A percentile compares a stretch with the other conserved stretches of the same genome.
phyloP scores from a whole-genome alignment of 1,140 invertebrate species.

The Drosophila mayri region DNA sequence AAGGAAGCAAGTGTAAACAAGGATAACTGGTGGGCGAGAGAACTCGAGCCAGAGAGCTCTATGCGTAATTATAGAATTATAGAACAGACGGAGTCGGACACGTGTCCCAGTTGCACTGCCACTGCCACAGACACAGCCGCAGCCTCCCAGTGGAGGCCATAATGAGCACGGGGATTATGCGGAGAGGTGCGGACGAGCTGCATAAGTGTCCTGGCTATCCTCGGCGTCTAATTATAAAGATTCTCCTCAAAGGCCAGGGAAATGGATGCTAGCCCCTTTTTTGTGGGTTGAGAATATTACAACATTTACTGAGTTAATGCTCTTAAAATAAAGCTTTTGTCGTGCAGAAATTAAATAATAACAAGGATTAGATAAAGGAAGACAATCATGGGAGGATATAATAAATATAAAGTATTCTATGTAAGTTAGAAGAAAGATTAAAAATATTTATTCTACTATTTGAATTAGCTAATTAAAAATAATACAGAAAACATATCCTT shows the following conservation, averaged over 20 bases:
- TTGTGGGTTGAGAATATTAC: slow-evolving; percentile 4
- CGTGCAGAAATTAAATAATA: neutral
- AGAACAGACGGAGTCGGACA: slow-evolving; percentile 51
- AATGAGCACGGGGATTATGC: slow-evolving; percentile 60
- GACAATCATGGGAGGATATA: too few species aligned
- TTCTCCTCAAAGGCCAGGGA: slow-evolving; percentile 19
- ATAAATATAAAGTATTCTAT: neutral
- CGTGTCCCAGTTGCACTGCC: slow-evolving; percentile 39
- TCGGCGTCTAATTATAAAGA: slow-evolving; percentile 43
- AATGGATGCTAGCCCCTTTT: slow-evolving; percentile 5
- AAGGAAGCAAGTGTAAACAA: neutral
- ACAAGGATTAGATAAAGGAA: too few species aligned
- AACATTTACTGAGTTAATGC: slow-evolving; percentile 13
- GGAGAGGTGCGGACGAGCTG: slow-evolving; percentile 57
- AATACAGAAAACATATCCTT: neutral
- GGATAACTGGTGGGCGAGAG: neutral
- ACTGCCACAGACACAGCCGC: neutral
- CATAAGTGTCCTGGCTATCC: slow-evolving; percentile 44
- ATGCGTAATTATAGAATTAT: slow-evolving; percentile 78
- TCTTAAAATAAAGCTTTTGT: slow-evolving; percentile 9
- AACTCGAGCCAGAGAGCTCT: slow-evolving; percentile 7
- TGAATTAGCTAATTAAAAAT: neutral
- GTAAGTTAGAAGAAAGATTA: neutral
- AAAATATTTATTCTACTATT: neutral
- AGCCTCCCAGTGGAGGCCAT: slow-evolving; percentile 15